phyloP scores from a whole-genome alignment of 2,888 invertebrate genomes.

The Pollenia labialis region DNA sequence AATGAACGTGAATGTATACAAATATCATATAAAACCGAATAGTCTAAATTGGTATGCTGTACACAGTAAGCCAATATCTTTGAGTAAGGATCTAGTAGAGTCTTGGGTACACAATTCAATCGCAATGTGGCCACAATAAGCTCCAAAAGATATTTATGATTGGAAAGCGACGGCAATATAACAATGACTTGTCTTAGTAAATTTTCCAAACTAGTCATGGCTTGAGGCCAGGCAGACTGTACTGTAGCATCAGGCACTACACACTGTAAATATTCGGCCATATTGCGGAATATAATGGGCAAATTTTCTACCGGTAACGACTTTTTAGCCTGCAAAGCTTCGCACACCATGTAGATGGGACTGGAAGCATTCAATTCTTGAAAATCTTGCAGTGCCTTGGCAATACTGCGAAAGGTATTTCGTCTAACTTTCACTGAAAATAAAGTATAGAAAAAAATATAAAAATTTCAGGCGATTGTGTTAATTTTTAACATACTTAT shows the following conservation, averaged over 20 bases:
- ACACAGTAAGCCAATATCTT: slow-evolving; percentile 97
- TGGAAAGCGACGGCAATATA: slow-evolving; percentile 88
- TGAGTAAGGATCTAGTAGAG: slow-evolving; percentile 96
- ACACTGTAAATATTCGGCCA: slow-evolving; percentile 96
- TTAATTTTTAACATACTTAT: slow-evolving; percentile 87
- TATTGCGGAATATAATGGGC: slow-evolving; percentile 93
- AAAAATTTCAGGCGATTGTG: background rate
- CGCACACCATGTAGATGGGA: slow-evolving; percentile 93
- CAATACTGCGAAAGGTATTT: slow-evolving; percentile 97
- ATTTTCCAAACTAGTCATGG: slow-evolving; percentile 93
- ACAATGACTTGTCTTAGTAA: slow-evolving; percentile 92
- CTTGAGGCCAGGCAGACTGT: slow-evolving; percentile 90
- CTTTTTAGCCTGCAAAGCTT: slow-evolving; percentile 91
- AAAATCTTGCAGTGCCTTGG: slow-evolving; percentile 97
- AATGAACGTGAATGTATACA: slow-evolving; percentile 96
- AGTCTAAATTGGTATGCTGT: slow-evolving; percentile 93
- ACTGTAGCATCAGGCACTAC: slow-evolving; percentile 92
- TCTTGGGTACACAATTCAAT: slow-evolving; percentile 89
- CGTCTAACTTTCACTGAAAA: slow-evolving; percentile 85
- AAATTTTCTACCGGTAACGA: slow-evolving; percentile 89
- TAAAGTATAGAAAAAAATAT: background rate
- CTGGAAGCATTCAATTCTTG: slow-evolving; percentile 97
- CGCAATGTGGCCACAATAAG: slow-evolving; percentile 92
- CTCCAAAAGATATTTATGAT: slow-evolving; percentile 89
- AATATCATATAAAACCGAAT: slow-evolving; percentile 92